Base-by-base conservation (phyloP, 2,113 vertebrate genomes). In the Cynocephalus volans region DNA sequence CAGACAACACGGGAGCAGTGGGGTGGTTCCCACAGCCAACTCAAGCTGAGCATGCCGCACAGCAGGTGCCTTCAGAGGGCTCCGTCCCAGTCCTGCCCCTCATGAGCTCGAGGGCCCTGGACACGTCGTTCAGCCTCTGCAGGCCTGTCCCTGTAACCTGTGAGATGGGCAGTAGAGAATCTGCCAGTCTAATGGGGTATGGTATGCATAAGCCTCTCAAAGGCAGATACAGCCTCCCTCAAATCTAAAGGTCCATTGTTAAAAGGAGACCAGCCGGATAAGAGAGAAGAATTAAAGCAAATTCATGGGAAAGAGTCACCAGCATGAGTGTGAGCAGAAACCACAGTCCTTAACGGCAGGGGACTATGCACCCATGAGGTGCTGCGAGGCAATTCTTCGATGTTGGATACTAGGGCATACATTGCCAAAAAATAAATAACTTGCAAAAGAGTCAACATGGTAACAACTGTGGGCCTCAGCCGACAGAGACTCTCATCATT, bases 401-500 rank as follows among this genome's bases (percentile, higher is more conserved):
- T 76, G 83, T 64, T 91, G 69, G 50, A 33, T 24, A 31, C 56
- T 10, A 52, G 70, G 58, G n/a, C 6, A 52, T 26, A n/a, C 14
- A 33, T 69, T 72, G 75, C 50, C 36, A 33, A 67, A 75, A 14
- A 33, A 95, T 10, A 70, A 67, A 33, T 15, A 79, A 52, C 45
- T 52, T 80, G 31, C 56, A 54, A 26, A 86, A 86, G 64, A 64
- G 15, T 86, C 67, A 97, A 24, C 73, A 24, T 1, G 4, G 60
- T 56, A 36, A 45, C 56, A 36, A 17, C n/a, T 18, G 17, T 1
- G 10, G 48, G 88, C 36, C n/a, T 79, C 17, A 17, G 50, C 14
- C 73, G 72, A 11, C 3, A 23, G 93, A 58, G 84, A 82, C 69
- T 58, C 69, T 95, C 75, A 87, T 97, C 73, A 96, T 70, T 36